Conservation (phyloP, 2,113 vertebrate species). For the Crypturellus undulatus region DNA sequence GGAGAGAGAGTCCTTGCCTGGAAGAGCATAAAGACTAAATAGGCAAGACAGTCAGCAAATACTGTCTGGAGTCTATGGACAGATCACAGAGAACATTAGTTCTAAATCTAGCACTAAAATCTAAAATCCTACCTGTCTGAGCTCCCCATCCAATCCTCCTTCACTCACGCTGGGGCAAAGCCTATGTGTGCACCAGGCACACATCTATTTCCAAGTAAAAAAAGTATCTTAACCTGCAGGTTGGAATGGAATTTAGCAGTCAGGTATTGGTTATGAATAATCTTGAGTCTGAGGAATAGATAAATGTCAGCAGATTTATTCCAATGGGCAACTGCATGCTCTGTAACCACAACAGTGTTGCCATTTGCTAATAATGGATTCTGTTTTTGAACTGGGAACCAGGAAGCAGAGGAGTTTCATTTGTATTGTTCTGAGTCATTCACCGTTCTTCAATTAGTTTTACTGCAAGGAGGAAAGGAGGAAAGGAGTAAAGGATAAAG, state of each 20-base stretch:
- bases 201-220: not conserved
- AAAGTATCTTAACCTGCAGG: fast-evolving
- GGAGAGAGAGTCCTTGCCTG: not conserved
- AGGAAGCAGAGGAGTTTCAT: not conserved
- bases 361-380: not conserved
- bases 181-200: not conserved
- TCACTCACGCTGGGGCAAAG: not conserved
- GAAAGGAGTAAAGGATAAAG: not conserved
- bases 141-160: not conserved
- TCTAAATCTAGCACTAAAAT: not conserved
- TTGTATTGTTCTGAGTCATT: not conserved
- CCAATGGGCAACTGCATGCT: not conserved
- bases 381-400: not conserved
- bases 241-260: not conserved
- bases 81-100: not conserved
- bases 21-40: not conserved
- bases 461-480: not conserved
- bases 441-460: not conserved
- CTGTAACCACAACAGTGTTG: not conserved
- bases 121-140: not conserved
- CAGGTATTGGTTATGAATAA: not conserved
- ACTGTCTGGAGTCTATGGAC: not conserved
- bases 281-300: not conserved
- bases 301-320: not conserved
- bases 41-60: not conserved